Evolutionary conservation across 2,113 vertebrate species (phyloP).

Genomic region (Hepsetus odoe): DNA sequence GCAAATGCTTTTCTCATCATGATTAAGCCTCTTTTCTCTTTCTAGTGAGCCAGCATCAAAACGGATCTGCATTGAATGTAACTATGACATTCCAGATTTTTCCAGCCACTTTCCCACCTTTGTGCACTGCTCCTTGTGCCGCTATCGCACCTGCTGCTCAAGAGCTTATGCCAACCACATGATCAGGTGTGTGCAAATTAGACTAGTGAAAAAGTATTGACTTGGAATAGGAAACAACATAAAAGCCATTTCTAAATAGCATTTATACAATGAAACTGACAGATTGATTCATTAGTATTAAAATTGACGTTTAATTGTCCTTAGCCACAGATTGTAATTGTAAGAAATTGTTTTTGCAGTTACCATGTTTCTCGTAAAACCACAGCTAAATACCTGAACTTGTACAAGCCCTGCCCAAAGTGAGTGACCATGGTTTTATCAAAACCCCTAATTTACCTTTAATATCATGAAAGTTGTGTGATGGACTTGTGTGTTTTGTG

Average conservation of each 20-base stretch:
- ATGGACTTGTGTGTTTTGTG: not conserved
- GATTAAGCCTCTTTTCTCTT: not conserved
- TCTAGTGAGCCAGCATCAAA: constrained; percentile 70
- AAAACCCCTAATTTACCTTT: not conserved
- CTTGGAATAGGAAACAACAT: not conserved
- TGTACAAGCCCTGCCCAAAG: constrained; percentile 81
- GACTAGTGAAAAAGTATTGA: not conserved
- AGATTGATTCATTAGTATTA: not conserved
- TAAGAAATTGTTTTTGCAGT: constrained; percentile 64
- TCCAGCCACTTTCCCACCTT: constrained; percentile 86
- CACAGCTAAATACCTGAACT: constrained; percentile 79
- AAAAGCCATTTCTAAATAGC: not conserved
- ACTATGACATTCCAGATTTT: constrained; percentile 83
- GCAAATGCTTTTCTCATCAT: not conserved
- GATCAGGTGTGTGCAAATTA: constrained; percentile 78
- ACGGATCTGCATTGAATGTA: constrained; percentile 84
- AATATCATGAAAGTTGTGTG: not conserved
- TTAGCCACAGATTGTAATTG: too few relatives aligned
- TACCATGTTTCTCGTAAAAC: constrained; percentile 83
- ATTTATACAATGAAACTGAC: not conserved
- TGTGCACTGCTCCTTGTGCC: constrained; percentile 85
- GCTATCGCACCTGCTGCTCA: constrained; percentile 87
- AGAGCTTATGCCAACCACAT: constrained; percentile 89
- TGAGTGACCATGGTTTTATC: constrained; percentile 55
- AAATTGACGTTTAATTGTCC: not conserved